Conservation (phyloP, 2,113 vertebrate genomes). For the Mustela lutreola region DNA sequence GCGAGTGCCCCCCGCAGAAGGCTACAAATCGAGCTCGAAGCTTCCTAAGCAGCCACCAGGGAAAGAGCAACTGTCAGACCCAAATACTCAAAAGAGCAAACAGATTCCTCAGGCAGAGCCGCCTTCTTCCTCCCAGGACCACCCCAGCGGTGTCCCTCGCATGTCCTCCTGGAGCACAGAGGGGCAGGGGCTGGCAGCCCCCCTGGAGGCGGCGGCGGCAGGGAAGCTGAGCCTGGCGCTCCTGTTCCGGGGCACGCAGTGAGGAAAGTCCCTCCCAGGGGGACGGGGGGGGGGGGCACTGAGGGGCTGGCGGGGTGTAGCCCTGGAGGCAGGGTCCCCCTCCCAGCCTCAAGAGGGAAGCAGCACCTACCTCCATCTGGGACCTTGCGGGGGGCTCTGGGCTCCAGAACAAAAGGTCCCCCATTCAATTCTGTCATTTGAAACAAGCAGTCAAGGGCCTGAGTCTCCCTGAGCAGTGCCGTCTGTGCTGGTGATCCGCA, state of each 20-base stretch:
- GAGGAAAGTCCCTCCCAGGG: not conserved
- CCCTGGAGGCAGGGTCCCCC: no score
- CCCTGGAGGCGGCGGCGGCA: fast-evolving
- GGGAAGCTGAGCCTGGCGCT: fast-evolving
- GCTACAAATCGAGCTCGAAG: not conserved
- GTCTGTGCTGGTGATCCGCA: not conserved
- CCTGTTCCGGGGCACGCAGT: fast-evolving
- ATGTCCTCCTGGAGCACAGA: fast-evolving
- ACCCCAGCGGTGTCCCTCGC: fast-evolving
- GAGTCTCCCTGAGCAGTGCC: conserved; percentile 53
- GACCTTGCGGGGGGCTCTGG: not conserved
- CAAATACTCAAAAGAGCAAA: not conserved
- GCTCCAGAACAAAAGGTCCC: not conserved
- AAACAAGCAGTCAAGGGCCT: conserved; percentile 74
- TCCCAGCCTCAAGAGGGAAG: no score
- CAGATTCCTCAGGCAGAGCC: not conserved
- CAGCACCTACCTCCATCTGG: not conserved
- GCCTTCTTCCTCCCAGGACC: not conserved
- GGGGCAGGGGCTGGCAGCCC: fast-evolving
- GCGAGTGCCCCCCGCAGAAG: fast-evolving
- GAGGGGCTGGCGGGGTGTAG: no score
- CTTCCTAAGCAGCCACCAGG: not conserved
- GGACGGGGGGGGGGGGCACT: no score
- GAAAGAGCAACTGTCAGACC: not conserved
- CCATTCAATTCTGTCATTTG: not conserved